These are phyloP conservation scores for Sciurus niger DNA, from an alignment of 2,113 vertebrate species.

Conservation along the genomic window DNA sequence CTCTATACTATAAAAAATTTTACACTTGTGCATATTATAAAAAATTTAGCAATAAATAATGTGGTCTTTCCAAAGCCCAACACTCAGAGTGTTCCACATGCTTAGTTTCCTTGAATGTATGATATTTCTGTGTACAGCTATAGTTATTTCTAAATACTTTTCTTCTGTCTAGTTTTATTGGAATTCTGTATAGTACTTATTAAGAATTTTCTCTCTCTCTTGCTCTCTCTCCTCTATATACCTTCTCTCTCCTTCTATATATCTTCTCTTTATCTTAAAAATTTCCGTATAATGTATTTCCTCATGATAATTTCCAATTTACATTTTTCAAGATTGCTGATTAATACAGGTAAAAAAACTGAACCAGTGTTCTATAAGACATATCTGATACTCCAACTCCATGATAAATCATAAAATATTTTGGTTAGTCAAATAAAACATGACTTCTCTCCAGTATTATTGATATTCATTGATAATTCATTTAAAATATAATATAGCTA, in stretches of 20 bases:
- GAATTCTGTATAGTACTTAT: neutral
- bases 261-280: neutral
- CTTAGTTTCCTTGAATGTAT: neutral
- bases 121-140: neutral
- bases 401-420: neutral
- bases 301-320: neutral
- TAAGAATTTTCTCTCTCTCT: neutral
- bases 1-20: neutral
- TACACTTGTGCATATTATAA: neutral
- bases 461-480: neutral
- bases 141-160: neutral
- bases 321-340: neutral
- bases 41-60: slow-evolving; percentile 6
- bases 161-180: neutral
- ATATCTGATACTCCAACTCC: neutral
- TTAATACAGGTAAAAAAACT: slow-evolving; percentile 21
- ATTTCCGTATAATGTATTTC: neutral
- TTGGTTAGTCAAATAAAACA: neutral
- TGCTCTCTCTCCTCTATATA: neutral
- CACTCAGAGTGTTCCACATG: neutral
- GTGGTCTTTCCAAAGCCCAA: neutral
- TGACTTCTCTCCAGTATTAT: neutral
- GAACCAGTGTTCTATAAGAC: neutral
- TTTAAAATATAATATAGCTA: neutral
- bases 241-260: neutral